Percentiles rank a stretch among this genome's conserved stretches.
phyloP scores from a whole-genome alignment of 2,797 vertebrate species.

The Lithobates sylvaticus region DNA sequence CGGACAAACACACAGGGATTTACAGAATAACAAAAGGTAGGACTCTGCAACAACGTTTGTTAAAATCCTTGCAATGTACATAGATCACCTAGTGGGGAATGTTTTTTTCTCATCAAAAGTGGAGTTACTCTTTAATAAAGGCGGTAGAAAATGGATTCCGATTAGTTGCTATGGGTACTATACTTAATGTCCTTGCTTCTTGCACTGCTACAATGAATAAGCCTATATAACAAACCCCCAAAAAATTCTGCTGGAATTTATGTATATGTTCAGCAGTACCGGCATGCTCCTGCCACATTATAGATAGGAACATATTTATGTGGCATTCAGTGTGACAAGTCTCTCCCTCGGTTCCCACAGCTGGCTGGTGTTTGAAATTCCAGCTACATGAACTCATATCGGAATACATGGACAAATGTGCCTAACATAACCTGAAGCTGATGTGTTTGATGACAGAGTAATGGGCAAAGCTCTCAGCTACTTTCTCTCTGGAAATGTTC shows the following conservation, averaged over 20 bases:
- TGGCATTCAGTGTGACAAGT: slow-evolving; percentile 81
- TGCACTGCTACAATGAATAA: too few relatives aligned
- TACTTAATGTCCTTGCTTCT: too few relatives aligned
- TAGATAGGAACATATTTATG: slow-evolving; percentile 72
- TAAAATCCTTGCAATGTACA: too few relatives aligned
- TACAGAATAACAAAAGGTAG: too few relatives aligned
- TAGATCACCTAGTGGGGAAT: too few relatives aligned
- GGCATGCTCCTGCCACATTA: slow-evolving; percentile 44
- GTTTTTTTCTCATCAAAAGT: too few relatives aligned
- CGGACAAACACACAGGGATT: too few relatives aligned
- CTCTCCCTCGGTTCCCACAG: slow-evolving; percentile 87
- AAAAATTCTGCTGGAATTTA: background rate
- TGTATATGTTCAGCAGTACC: slow-evolving; percentile 15
- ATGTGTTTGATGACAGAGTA: slow-evolving; percentile 82
- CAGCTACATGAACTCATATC: slow-evolving; percentile 91
- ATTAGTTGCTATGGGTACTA: too few relatives aligned
- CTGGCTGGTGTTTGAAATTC: slow-evolving; percentile 96
- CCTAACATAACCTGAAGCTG: slow-evolving; percentile 75
- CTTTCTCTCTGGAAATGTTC: slow-evolving; percentile 67
- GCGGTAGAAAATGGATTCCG: too few relatives aligned
- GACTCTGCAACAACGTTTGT: too few relatives aligned
- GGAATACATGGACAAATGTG: slow-evolving; percentile 78
- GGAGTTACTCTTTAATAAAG: too few relatives aligned
- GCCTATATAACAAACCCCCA: too few relatives aligned
- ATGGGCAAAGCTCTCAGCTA: slow-evolving; percentile 69